Percentiles rank a stretch among this genome's conserved stretches.
Conservation (phyloP, 2,113 vertebrate genomes). For the Rhinopomastus cyanomelas region DNA sequence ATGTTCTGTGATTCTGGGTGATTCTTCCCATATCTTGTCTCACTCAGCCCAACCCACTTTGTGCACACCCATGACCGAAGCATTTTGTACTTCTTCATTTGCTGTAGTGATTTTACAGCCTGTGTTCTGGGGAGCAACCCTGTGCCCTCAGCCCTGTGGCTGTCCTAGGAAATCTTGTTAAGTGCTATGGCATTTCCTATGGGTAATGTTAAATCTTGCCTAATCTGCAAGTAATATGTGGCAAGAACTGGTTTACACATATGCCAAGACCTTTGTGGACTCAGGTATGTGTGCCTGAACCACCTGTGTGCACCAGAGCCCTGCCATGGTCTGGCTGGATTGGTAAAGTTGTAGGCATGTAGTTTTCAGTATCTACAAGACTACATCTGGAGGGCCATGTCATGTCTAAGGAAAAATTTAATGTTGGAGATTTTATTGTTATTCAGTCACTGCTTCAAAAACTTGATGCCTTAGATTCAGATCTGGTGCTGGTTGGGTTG, state of each 20-base stretch:
- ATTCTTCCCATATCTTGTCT: neutral
- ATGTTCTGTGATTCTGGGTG: too few species aligned
- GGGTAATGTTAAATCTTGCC: neutral
- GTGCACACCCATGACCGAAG: neutral
- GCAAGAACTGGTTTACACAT: neutral
- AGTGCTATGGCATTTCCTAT: neutral
- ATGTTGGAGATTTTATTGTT: neutral
- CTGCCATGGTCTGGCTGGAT: accelerated
- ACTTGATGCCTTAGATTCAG: neutral
- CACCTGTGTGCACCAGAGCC: accelerated
- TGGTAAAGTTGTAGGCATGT: neutral
- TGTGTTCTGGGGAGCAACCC: neutral
- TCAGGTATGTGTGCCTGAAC: neutral
- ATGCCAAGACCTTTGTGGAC: neutral
- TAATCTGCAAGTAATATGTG: neutral
- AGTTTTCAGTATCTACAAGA: neutral
- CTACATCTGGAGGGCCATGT: neutral
- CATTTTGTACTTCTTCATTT: neutral
- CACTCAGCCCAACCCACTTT: neutral
- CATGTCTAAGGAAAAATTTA: neutral
- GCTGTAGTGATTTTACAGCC: neutral
- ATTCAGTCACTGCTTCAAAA: neutral
- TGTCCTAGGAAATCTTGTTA: conserved; percentile 19
- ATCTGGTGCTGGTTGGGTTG: neutral
- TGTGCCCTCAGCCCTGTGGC: neutral